Evolutionary conservation across 2,113 vertebrate genomes (phyloP).

Genomic region (Microtus oregoni): DNA sequence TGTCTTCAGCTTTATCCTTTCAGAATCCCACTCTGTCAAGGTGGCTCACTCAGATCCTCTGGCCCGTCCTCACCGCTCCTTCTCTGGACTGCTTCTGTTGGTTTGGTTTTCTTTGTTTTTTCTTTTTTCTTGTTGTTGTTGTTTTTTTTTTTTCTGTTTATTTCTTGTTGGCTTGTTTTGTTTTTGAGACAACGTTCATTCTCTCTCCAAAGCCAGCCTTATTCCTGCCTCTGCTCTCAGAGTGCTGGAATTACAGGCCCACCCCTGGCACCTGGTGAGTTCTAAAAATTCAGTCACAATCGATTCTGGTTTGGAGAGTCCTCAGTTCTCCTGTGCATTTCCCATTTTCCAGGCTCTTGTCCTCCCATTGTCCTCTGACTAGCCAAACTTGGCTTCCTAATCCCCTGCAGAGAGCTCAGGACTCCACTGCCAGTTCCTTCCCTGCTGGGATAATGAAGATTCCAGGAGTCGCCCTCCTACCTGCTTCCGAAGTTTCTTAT

Average conservation of each 20-base stretch:
- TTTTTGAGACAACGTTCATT: not conserved
- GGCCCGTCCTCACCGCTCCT: not conserved
- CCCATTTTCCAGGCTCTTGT: not conserved
- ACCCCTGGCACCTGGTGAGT: not conserved
- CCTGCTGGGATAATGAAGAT: not conserved
- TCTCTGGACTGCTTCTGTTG: not conserved
- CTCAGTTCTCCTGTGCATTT: not conserved
- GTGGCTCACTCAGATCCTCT: not conserved
- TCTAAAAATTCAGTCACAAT: not conserved
- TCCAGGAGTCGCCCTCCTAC: not conserved
- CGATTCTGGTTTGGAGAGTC: not conserved
- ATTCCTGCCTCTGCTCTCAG: not conserved
- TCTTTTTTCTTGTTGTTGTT: not conserved
- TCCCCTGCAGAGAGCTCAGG: not conserved
- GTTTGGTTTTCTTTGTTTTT: not conserved
- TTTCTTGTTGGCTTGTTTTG: not conserved
- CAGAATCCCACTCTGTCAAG: not conserved
- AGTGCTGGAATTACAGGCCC: not conserved
- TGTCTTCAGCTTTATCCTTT: not conserved
- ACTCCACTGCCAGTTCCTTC: not conserved
- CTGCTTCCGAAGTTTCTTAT: not conserved
- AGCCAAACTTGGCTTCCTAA: not conserved
- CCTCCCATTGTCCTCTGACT: not conserved
- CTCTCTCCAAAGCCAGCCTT: not conserved
- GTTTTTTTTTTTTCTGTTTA: not conserved